Evolutionary conservation across 2,888 invertebrate species (phyloP), one percentile per base, ranked within the genome.

Genomic region (Zeuzera pyrina): DNA sequence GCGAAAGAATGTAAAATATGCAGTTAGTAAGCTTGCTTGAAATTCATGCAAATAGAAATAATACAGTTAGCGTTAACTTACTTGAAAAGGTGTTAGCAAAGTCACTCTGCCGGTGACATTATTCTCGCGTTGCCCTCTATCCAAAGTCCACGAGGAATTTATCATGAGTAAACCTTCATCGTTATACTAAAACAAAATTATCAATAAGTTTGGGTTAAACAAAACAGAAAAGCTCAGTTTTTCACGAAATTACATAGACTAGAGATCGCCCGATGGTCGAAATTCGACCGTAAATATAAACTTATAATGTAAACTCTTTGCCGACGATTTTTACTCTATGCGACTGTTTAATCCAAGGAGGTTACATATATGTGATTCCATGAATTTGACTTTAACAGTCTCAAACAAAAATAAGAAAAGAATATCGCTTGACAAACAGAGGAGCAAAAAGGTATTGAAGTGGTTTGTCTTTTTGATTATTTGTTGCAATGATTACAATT

Each of bases 101-200:
- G 84, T 85, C 0, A 93, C 81, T 27, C 84, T 85, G 13, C 91
- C 91, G 0, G 89, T 88, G 13, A 93, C 62, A 53, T 91, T 91
- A 36, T 86, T 87, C 38, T 85, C 86, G 0, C 65, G 65, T 0
- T 56, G 55, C 16, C 86, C 85, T 33, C 81, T 83, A 19, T 86
- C 72, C 1, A 92, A 47, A 8, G 85, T 78, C 93, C 93, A 93
- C 0, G 86, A 81, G 1, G 92, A 93, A 49, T 87, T 88, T 4
- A 91, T 70, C 62, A 89, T 86, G 30, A 92, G 86, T 1, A 86
- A 60, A 26, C 90, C 89, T 34, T 89, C 87, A 25, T 90, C 89
- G 43, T 88, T 84, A 55, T 89, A 89, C 85, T 89, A 72, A 28
- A 86, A 68, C n/a, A n/a, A n/a, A 16, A 5, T 7, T 16, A 16